Base-by-base conservation (phyloP, 1,140 invertebrate species). In the Halictus rubicundus region DNA sequence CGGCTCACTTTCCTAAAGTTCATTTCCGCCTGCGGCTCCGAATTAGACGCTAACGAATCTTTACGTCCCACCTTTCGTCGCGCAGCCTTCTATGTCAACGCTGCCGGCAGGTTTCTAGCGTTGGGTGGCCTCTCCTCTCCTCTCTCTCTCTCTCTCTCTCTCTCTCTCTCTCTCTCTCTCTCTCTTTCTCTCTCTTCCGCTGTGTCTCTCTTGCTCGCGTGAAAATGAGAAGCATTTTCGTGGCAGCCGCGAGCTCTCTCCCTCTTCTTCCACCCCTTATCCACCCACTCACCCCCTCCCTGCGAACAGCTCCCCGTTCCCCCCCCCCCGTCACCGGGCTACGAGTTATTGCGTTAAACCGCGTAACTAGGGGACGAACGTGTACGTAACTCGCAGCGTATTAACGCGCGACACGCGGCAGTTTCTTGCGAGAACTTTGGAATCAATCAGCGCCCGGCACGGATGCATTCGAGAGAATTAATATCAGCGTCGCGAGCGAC, bases 381-480 rank as follows among this genome's bases (percentile, higher is more conserved):
- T 85, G 84, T 81, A 84, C 82, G 84, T 85, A 85, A 85, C 83
- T 85, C 84, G 76, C 39, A 73, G 68, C 82, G 82, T 85, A 85
- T 85, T 84, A 79, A 80, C 78, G 79, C 84, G 68, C 78, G 78
- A 73, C 70, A 80, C 83, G 78, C 69, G 73, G 54, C 79, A 85
- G 84, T 85, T 85, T 85, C 84, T 85, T 85, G 84, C 70, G 74
- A 81, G 84, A 85, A 85, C 84, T 85, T 85, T 85, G 79, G 70
- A 85, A 85, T 85, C 84, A 85, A 85, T 85, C 84, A 85, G 84
- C 82, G 83, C 84, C 83, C 83, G 78, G 83, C 73, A 52, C 84
- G 84, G 84, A 85, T 85, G 84, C 79, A 85, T 85, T 85, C 84
- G 84, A 85, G 84, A 85, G 84, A 85, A 85, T 85, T 85, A 85